Conservation (phyloP, 2,113 vertebrate species). For the Montifringilla adamsi region DNA sequence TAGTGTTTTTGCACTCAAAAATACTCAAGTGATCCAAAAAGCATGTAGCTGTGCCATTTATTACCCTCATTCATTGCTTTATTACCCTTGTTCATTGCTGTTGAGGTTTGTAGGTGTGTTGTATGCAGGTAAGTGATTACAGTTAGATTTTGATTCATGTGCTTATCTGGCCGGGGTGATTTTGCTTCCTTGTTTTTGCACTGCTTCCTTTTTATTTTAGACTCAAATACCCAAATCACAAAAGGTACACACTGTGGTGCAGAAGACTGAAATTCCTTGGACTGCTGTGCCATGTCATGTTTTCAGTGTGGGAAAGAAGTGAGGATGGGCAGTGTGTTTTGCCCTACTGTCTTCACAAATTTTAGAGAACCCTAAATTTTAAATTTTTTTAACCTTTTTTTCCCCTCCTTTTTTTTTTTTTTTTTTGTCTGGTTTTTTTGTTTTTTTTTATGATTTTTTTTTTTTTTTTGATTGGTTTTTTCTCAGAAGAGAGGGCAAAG, state of each 20-base stretch:
- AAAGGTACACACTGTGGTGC: neutral
- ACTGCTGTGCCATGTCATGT: rapidly evolving
- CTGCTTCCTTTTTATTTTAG: neutral
- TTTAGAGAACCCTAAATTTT: too few relatives aligned
- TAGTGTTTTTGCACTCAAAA: neutral
- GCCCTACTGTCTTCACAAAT: neutral
- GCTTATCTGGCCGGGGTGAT: neutral
- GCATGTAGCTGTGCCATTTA: neutral
- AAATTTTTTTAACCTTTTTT: too few relatives aligned
- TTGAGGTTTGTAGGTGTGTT: neutral
- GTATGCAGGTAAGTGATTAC: neutral
- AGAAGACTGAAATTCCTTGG: neutral
- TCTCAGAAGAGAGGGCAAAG: neutral
- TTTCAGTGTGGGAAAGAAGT: neutral
- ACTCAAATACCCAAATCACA: neutral
- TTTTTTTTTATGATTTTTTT: too few relatives aligned
- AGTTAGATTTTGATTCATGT: neutral
- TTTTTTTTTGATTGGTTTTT: too few relatives aligned
- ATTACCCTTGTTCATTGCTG: neutral
- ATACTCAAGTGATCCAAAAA: neutral
- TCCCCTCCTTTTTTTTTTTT: too few relatives aligned
- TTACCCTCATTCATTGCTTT: neutral
- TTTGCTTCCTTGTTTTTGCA: neutral
- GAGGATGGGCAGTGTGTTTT: neutral
- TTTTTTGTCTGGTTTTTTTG: too few relatives aligned